These are phyloP conservation scores for Eupsilia transversa DNA, from an alignment of 2,888 invertebrate genomes.

Conservation along the genomic window DNA sequence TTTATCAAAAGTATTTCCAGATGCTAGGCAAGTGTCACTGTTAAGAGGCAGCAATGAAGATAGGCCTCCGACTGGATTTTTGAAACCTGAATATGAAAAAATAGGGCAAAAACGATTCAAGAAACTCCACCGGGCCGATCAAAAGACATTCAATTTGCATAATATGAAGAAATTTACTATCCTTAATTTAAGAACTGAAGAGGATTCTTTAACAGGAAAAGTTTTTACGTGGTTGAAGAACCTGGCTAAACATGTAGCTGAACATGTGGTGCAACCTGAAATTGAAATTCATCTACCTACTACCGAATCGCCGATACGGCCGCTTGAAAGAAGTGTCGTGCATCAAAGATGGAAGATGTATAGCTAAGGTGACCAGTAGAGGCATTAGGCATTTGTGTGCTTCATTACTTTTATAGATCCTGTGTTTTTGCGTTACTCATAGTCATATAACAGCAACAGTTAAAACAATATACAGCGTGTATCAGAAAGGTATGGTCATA, in stretches of 20 bases:
- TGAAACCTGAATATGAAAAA: conserved; percentile 9
- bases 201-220: background rate
- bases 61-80: fast-evolving
- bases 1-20: background rate
- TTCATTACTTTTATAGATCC: background rate
- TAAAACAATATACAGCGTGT: background rate
- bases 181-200: background rate
- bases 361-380: background rate
- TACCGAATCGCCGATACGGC: background rate
- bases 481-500: background rate
- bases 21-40: too few relatives aligned
- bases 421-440: background rate
- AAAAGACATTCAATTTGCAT: background rate
- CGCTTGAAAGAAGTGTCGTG: background rate
- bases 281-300: too few relatives aligned
- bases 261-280: background rate
- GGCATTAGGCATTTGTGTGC: background rate
- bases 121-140: background rate
- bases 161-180: too few relatives aligned
- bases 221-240: background rate
- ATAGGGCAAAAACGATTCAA: conserved; percentile 35
- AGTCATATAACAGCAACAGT: background rate
- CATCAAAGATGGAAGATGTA: too few relatives aligned
- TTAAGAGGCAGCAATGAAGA: background rate
- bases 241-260: fast-evolving